Percentiles rank a stretch among this genome's conserved stretches.
These are phyloP conservation scores for Monochamus alternatus DNA, from an alignment of 2,888 invertebrate species.

Conservation along the genomic window DNA sequence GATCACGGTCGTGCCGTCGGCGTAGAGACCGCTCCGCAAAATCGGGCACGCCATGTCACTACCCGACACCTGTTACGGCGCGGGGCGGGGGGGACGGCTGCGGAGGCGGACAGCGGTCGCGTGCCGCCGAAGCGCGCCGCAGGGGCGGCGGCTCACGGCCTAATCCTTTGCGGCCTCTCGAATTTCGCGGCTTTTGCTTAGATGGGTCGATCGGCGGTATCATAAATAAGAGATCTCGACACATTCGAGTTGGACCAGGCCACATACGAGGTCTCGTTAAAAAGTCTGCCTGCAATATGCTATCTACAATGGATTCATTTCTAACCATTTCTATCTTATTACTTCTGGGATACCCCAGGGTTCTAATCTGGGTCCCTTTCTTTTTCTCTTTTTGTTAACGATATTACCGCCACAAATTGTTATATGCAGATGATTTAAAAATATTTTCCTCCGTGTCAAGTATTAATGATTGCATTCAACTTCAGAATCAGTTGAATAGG, in stretches of 20 bases:
- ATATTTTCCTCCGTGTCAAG: no score
- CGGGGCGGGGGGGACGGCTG: slow-evolving; percentile 42
- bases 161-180: slow-evolving; percentile 50
- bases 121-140: slow-evolving; percentile 61
- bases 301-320: no score
- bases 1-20: slow-evolving; percentile 19
- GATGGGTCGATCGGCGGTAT: slow-evolving; percentile 43
- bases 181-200: slow-evolving; percentile 30
- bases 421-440: no score
- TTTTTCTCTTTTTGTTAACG: no score
- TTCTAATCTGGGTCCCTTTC: no score
- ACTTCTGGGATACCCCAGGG: no score
- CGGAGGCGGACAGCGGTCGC: slow-evolving; percentile 68
- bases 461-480: no score
- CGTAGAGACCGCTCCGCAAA: slow-evolving; percentile 24
- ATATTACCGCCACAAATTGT: no score
- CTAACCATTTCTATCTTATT: no score
- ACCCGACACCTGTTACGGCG: slow-evolving; percentile 34
- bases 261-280: no score
- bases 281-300: no score
- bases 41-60: slow-evolving; percentile 34
- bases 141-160: slow-evolving; percentile 57
- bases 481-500: no score
- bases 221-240: slow-evolving; percentile 24
- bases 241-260: slow-evolving; percentile 32